phyloP scores from a whole-genome alignment of 2,113 vertebrate genomes.

The Patagioenas fasciata region DNA sequence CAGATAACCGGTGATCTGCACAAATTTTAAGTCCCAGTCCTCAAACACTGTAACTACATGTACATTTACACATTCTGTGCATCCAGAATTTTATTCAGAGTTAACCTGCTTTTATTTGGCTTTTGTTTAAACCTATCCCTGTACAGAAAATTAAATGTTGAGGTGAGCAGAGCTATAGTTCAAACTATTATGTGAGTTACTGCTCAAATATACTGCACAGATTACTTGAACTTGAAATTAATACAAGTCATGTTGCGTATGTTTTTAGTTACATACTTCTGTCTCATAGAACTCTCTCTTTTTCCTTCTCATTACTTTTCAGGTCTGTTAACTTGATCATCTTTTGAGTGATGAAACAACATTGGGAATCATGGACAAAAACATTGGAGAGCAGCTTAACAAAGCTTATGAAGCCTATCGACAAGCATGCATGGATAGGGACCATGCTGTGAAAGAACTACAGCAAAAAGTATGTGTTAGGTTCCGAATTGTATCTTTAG shows the following conservation, averaged over 20 bases:
- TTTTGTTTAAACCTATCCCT: background rate
- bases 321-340: conserved; percentile 61
- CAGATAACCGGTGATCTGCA: background rate
- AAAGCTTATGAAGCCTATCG: conserved; percentile 97
- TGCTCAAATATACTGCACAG: background rate
- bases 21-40: background rate
- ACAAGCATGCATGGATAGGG: conserved; percentile 93
- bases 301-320: conserved; percentile 59
- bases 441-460: conserved; percentile 86
- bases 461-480: conserved; percentile 84
- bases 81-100: background rate
- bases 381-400: conserved; percentile 95
- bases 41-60: background rate
- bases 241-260: background rate
- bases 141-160: background rate
- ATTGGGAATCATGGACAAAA: conserved; percentile 92
- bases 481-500: conserved; percentile 2
- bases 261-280: background rate
- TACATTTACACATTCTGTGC: background rate
- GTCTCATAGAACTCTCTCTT: conserved; percentile 13
- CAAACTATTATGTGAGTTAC: background rate
- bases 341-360: conserved; percentile 89
- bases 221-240: background rate
- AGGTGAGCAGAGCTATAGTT: background rate
- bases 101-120: background rate